These are phyloP conservation scores for Strigamia maritima DNA, from an alignment of 2,888 invertebrate genomes.

Conservation along the genomic window DNA sequence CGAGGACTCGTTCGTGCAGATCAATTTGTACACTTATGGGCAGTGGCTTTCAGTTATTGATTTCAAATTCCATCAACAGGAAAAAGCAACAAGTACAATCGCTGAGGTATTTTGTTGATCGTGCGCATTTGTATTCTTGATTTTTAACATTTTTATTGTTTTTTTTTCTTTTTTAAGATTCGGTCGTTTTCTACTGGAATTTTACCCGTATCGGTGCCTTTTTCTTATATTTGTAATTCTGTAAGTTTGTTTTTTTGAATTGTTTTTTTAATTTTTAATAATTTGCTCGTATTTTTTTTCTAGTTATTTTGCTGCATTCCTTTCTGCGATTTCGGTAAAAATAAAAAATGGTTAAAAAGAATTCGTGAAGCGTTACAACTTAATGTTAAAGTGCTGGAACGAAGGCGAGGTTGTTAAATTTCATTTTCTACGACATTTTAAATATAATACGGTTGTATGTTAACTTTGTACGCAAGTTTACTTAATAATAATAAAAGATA, in stretches of 20 bases:
- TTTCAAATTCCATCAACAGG: conserved; percentile 21
- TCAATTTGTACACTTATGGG: neutral
- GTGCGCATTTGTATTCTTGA: neutral
- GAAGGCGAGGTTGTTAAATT: neutral
- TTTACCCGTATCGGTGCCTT: neutral
- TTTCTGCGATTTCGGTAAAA: neutral
- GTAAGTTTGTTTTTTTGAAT: neutral
- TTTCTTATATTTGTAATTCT: neutral
- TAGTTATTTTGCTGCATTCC: conserved; percentile 22
- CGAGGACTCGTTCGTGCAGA: neutral
- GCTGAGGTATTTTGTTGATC: neutral
- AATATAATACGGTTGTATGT: too few relatives aligned
- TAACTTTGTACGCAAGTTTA: too few relatives aligned
- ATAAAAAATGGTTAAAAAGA: neutral
- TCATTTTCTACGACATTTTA: neutral
- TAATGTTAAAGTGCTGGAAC: neutral
- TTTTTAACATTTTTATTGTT: neutral
- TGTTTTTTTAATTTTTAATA: neutral
- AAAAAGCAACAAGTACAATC: neutral
- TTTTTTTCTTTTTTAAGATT: neutral
- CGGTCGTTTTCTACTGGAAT: neutral
- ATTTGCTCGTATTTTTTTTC: neutral
- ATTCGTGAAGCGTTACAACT: neutral
- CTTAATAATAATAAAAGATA: neutral
- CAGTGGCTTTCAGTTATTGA: neutral